These are phyloP conservation scores for Idaea aversata DNA, from an alignment of 2,888 invertebrate species.

Conservation along the genomic window DNA sequence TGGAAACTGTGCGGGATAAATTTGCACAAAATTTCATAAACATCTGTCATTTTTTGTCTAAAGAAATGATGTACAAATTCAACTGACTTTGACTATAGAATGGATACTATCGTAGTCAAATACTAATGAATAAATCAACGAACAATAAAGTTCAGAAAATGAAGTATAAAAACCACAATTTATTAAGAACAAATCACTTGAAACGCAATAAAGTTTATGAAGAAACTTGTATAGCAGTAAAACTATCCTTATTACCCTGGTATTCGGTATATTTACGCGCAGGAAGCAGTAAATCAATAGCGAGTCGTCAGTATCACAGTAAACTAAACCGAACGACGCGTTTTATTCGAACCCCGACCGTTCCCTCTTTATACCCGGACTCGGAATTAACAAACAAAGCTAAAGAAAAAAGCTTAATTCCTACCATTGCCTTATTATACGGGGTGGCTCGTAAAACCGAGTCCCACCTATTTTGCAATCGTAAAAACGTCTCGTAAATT, in stretches of 20 bases:
- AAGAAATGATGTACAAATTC: too few species aligned
- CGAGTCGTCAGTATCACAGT: background rate
- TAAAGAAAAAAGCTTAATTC: slow-evolving; percentile 32
- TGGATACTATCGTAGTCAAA: background rate
- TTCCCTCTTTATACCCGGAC: slow-evolving; percentile 21
- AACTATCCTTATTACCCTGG: background rate
- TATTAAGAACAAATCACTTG: background rate
- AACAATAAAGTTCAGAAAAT: background rate
- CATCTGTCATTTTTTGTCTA: too few species aligned
- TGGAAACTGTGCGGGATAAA: too few species aligned
- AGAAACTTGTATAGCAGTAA: background rate
- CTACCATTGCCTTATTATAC: slow-evolving; percentile 54
- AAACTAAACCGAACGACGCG: background rate
- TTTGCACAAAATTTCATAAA: too few species aligned
- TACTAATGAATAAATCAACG: background rate
- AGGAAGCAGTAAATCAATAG: slow-evolving; percentile 1
- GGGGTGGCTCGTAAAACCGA: slow-evolving; percentile 61
- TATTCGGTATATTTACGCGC: background rate
- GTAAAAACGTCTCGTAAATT: slow-evolving; percentile 76
- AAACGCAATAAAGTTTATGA: background rate
- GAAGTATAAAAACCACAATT: background rate
- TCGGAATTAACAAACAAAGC: slow-evolving; percentile 34
- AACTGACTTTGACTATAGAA: background rate
- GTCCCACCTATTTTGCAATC: slow-evolving; percentile 72
- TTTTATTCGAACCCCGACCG: background rate